phyloP scores from a whole-genome alignment of 2,888 invertebrate genomes.

The Oxycera nigricornis region DNA sequence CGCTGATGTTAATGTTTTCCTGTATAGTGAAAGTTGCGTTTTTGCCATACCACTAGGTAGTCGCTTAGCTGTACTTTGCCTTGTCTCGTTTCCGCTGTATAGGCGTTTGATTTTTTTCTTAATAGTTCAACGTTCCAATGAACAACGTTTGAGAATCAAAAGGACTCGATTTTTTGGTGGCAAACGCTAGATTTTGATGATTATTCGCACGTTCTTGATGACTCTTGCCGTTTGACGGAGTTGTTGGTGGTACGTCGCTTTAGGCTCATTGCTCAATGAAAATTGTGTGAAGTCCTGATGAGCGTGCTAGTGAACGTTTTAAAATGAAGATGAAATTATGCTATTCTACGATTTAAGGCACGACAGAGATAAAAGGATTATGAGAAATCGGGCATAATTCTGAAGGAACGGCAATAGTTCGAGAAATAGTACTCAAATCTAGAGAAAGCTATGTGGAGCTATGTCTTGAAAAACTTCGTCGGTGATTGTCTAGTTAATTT shows the following conservation, averaged over 20 bases:
- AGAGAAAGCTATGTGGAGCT: too few relatives aligned
- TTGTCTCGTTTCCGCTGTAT: neutral
- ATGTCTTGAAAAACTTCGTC: too few relatives aligned
- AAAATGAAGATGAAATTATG: neutral
- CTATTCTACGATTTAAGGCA: neutral
- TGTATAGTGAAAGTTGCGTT: slow-evolving; percentile 22
- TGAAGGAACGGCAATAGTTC: too few relatives aligned
- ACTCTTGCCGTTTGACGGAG: neutral
- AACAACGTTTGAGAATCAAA: slow-evolving; percentile 3
- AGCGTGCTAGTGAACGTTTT: neutral
- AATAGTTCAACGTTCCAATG: neutral
- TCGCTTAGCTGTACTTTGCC: too few relatives aligned
- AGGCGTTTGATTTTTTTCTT: slow-evolving; percentile 9
- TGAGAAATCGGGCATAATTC: too few relatives aligned
- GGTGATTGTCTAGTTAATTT: too few relatives aligned
- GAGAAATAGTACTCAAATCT: too few relatives aligned
- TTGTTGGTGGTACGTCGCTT: neutral
- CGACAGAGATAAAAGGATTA: too few relatives aligned
- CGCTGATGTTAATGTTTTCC: slow-evolving; percentile 41
- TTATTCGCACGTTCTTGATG: slow-evolving; percentile 3
- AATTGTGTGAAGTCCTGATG: neutral
- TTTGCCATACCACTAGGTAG: too few relatives aligned
- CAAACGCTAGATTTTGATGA: neutral
- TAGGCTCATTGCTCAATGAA: neutral
- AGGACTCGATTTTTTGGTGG: slow-evolving; percentile 20